Conservation (phyloP, 1,140 invertebrate genomes). For the Anoplophora glabripennis region DNA sequence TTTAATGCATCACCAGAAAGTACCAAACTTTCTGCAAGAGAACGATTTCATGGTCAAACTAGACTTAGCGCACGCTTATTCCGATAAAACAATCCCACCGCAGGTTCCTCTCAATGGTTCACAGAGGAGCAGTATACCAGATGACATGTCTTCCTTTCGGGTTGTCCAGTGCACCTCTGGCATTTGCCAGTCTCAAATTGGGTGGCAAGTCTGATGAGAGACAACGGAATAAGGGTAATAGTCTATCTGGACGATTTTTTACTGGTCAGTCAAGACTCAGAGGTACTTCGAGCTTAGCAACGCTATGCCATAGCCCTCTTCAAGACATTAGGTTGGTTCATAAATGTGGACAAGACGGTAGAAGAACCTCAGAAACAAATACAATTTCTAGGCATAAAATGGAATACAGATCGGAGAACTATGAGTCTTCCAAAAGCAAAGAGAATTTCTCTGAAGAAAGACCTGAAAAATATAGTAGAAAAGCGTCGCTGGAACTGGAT, state of each 20-base stretch:
- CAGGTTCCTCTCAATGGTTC: slow-evolving; percentile 25
- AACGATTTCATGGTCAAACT: slow-evolving; percentile 12
- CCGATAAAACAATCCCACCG: slow-evolving; percentile 22
- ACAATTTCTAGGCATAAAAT: neutral
- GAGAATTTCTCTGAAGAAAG: neutral
- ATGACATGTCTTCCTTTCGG: slow-evolving; percentile 44
- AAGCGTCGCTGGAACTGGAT: neutral
- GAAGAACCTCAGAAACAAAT: neutral
- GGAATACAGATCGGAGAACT: neutral
- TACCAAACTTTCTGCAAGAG: slow-evolving; percentile 8
- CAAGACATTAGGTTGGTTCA: slow-evolving; percentile 7
- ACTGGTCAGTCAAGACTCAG: slow-evolving; percentile 9
- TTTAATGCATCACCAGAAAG: slow-evolving; percentile 12
- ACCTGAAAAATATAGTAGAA: neutral
- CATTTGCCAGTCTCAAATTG: slow-evolving; percentile 40
- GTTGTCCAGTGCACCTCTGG: slow-evolving; percentile 28
- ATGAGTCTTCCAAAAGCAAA: neutral
- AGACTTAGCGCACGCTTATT: slow-evolving; percentile 14
- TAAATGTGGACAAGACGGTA: slow-evolving; percentile 6
- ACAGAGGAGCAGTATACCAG: slow-evolving; percentile 22
- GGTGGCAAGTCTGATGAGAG: slow-evolving; percentile 24
- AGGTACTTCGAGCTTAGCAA: neutral
- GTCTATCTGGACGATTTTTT: slow-evolving; percentile 35
- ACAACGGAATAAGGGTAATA: slow-evolving; percentile 29
- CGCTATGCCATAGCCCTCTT: neutral